Base-by-base conservation (phyloP, 2,113 vertebrate genomes). In the Nerophis ophidion region DNA sequence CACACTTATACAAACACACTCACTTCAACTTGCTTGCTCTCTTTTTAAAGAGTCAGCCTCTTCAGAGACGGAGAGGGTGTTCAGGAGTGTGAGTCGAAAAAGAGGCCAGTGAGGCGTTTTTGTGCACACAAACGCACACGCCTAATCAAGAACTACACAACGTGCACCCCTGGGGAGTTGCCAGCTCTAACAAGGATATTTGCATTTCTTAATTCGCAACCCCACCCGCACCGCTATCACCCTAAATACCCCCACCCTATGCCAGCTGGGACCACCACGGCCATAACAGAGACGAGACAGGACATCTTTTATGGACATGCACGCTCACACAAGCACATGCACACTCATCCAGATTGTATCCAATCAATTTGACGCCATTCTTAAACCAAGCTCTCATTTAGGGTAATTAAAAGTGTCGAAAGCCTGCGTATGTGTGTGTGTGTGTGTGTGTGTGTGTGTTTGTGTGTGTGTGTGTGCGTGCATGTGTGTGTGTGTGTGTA, bases 151-250 rank as follows among this genome's bases (percentile, higher is more conserved):
- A 87, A 81, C 68, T 83, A 74, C 88, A 85, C 86, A 79, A 85
- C 82, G 66, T 61, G 54, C 47, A 55, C 49, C 85, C 66, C 80
- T 52, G 67, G 80, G 75, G 84, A 84, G 65, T 57, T 60, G 74
- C 62, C 63, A 60, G 52, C 17, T 61, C 66, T 82, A 67, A 77
- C 80, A 70, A 76, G 76, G 75, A 87, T 82, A 88, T 89, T 87
- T 87, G 82, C 84, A 89, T 89, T 72, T 38, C 49, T 88, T 88
- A 82, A 88, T 85, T 81, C 74, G 72, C 76, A 69, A 57, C 58
- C 45, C 64, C 34, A 15, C 33, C 46, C 8, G 48, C 19, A 7
- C 4, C 26, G 15, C 63, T 56, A 35, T 34, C 42, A 46, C 46
- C 44, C 36, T 1, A 40, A 56, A 19, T 64, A 13, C 33, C 60